Evolutionary conservation across 2,888 invertebrate genomes (phyloP).

Genomic region (Platycheirus rosarum): DNA sequence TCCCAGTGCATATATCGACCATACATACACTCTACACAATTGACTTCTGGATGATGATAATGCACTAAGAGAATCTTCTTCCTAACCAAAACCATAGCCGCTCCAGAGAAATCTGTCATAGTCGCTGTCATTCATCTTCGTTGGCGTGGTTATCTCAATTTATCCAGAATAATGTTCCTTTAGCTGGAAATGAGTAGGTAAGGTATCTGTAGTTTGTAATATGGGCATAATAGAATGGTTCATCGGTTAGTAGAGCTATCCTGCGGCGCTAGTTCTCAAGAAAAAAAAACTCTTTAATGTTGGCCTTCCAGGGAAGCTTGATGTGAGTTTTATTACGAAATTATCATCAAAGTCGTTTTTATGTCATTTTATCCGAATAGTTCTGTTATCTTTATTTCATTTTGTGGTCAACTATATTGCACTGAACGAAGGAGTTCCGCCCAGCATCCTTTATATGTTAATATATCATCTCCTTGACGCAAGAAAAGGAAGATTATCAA

Average conservation of each 20-base stretch:
- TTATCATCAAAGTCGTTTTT: slow-evolving; percentile 51
- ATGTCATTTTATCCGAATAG: slow-evolving; percentile 23
- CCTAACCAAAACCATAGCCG: not conserved
- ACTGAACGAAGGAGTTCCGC: slow-evolving; percentile 8
- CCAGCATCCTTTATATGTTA: slow-evolving; percentile 18
- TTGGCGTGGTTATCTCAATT: slow-evolving; percentile 13
- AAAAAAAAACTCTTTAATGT: slow-evolving; percentile 8
- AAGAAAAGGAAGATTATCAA: slow-evolving; percentile 30
- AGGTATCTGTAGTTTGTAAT: not conserved
- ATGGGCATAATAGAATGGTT: no score
- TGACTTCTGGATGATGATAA: slow-evolving; percentile 16
- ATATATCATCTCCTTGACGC: not conserved
- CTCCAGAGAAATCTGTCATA: slow-evolving; percentile 15
- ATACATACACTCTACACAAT: slow-evolving; percentile 1
- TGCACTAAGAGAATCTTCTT: slow-evolving; percentile 1
- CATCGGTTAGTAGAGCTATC: not conserved
- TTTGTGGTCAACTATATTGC: slow-evolving; percentile 25
- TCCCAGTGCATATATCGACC: not conserved
- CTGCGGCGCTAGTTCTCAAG: not conserved
- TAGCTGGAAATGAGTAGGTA: not conserved
- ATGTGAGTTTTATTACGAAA: slow-evolving; percentile 41
- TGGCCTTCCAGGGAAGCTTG: not conserved
- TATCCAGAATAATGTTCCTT: slow-evolving; percentile 11
- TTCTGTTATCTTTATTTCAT: not conserved
- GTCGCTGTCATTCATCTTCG: not conserved